A percentile compares a stretch with the other conserved stretches of the same genome.
Conservation (phyloP, 2,797 vertebrate genomes). For the Enteromius afrohamiltoni region DNA sequence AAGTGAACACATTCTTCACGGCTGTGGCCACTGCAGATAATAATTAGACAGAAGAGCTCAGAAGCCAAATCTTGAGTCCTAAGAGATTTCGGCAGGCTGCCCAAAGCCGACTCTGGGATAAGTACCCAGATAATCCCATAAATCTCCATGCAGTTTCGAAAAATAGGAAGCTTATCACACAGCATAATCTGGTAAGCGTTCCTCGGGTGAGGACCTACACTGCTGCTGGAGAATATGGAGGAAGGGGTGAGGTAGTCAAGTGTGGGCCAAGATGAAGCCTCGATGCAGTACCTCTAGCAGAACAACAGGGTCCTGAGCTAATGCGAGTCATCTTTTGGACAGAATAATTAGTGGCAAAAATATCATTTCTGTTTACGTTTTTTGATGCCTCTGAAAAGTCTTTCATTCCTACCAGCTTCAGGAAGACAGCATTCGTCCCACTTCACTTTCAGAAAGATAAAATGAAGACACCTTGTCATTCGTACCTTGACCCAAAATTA, state of each 20-base stretch:
- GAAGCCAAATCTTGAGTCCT: slow-evolving; percentile 74
- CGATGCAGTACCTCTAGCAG: neutral
- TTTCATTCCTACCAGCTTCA: neutral
- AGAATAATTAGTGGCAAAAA: slow-evolving; percentile 25
- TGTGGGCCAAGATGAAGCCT: slow-evolving; percentile 12
- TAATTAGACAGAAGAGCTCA: slow-evolving; percentile 77
- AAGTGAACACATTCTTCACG: slow-evolving; percentile 58
- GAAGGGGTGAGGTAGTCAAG: slow-evolving; percentile 37
- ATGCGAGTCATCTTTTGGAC: slow-evolving; percentile 49
- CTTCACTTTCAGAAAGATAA: slow-evolving; percentile 23
- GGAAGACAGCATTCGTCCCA: neutral
- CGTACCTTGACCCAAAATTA: neutral
- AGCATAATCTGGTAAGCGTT: slow-evolving; percentile 75
- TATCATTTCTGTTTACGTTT: slow-evolving; percentile 4
- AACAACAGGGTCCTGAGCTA: slow-evolving; percentile 38
- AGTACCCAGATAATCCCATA: slow-evolving; percentile 79
- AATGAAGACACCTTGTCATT: neutral
- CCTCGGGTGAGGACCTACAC: slow-evolving; percentile 62
- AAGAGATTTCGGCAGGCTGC: slow-evolving; percentile 73
- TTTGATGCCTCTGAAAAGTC: neutral
- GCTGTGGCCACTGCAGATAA: slow-evolving; percentile 64
- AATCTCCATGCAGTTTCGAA: slow-evolving; percentile 82
- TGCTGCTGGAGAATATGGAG: slow-evolving; percentile 26
- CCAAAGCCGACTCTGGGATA: slow-evolving; percentile 73
- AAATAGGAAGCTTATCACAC: slow-evolving; percentile 86